phyloP scores from a whole-genome alignment of 2,888 invertebrate genomes.

The Sminthurides aquaticus region DNA sequence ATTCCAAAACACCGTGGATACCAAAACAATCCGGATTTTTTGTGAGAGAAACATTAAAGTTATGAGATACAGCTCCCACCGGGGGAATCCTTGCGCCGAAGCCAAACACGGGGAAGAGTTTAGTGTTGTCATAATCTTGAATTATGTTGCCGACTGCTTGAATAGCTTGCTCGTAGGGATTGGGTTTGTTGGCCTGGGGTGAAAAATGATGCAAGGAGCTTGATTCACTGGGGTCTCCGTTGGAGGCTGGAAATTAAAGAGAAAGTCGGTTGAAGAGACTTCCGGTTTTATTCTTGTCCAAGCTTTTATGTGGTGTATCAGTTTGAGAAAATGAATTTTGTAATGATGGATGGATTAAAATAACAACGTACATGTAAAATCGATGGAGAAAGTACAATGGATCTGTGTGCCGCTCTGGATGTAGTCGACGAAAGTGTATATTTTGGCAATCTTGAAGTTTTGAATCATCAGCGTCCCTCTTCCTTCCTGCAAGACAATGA shows the following conservation, averaged over 20 bases:
- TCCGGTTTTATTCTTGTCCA: neutral
- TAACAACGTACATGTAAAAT: slow-evolving; percentile 49
- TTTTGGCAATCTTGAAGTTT: slow-evolving; percentile 38
- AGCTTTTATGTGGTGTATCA: neutral
- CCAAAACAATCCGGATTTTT: slow-evolving; percentile 49
- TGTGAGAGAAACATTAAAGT: slow-evolving; percentile 47
- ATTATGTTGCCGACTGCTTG: slow-evolving; percentile 48
- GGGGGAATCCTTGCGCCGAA: slow-evolving; percentile 51
- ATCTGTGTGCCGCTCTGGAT: slow-evolving; percentile 52
- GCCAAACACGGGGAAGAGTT: slow-evolving; percentile 50
- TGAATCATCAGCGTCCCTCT: slow-evolving; percentile 31
- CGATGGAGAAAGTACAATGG: slow-evolving; percentile 50
- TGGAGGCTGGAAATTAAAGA: slow-evolving; percentile 31
- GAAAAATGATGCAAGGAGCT: slow-evolving; percentile 41
- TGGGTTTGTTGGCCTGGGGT: slow-evolving; percentile 39
- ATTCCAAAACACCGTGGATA: slow-evolving; percentile 49
- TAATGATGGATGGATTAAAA: slow-evolving; percentile 7
- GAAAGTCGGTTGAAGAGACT: neutral
- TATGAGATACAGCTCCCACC: slow-evolving; percentile 50
- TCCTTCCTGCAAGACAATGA: slow-evolving; percentile 25
- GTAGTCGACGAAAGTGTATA: slow-evolving; percentile 53
- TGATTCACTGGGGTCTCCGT: slow-evolving; percentile 41
- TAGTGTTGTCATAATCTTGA: slow-evolving; percentile 51
- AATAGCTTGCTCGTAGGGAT: slow-evolving; percentile 50
- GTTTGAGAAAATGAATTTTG: neutral